Percentiles rank a stretch among this genome's conserved stretches.
phyloP scores from a whole-genome alignment of 2,888 invertebrate species.

The Eupeodes luniger region DNA sequence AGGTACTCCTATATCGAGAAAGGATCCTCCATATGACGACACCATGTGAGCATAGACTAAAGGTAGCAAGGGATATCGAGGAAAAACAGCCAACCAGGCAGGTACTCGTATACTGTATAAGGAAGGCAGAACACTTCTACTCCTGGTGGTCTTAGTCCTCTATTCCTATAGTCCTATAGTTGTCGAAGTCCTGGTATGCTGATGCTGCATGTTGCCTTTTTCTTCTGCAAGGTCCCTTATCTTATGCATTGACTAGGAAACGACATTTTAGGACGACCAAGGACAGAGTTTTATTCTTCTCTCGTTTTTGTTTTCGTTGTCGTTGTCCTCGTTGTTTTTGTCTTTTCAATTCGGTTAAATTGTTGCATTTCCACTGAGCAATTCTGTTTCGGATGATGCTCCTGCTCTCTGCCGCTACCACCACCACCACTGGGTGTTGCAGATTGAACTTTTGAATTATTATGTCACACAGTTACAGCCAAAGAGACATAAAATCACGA shows the following conservation, averaged over 20 bases:
- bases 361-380: constrained; percentile 63
- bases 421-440: constrained; percentile 4
- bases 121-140: not conserved
- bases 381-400: constrained; percentile 1
- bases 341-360: constrained; percentile 51
- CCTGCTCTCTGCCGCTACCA: not conserved
- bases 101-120: not conserved
- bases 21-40: constrained; percentile 47
- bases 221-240: constrained; percentile 60
- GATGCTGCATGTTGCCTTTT: constrained; percentile 25
- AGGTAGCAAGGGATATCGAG: constrained; percentile 33
- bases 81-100: constrained; percentile 32
- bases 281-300: constrained; percentile 63
- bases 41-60: constrained; percentile 25
- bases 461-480: constrained; percentile 63
- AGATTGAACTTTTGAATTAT: constrained; percentile 74
- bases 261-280: constrained; percentile 69
- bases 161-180: too few species aligned
- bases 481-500: constrained; percentile 54
- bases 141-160: not conserved
- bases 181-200: not conserved
- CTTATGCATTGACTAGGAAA: constrained; percentile 69
- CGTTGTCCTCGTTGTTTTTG: constrained; percentile 27
- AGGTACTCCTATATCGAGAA: not conserved
- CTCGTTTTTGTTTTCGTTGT: not conserved